Base-by-base conservation (phyloP, 2,888 invertebrate species). In the Steinernema scapterisci region DNA sequence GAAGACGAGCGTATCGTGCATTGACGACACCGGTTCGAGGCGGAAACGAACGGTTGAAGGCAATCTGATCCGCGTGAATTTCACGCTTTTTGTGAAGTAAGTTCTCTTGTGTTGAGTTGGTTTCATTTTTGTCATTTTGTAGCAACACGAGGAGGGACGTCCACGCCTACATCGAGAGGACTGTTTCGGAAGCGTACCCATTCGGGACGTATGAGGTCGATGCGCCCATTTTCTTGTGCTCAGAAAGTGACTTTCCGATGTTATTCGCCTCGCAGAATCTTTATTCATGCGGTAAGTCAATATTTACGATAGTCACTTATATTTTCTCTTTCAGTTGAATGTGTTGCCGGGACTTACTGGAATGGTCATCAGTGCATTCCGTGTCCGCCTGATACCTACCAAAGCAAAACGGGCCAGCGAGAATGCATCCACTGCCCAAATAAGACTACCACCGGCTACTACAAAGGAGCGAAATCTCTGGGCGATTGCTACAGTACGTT, bases 341-440 rank as follows among this genome's bases (percentile, higher is more conserved):
- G 63, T 27, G 63, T 63, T 1, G 63, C 63, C n/a, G 63, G 63
- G 31, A 63, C 63, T 2, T 63, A n/a, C 63, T 63, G 63, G 63
- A 63, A 63, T n/a, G 63, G 63, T 7, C 31, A 63, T 31, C 63
- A 31, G 25, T 63, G 63, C 63, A 25, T 63, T 13, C 63, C 21
- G 2, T 63, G 63, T n/a, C 31, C 63, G 6, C 63, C 63, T 1
- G 38, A 63, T n/a, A 63, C 63, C 31, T 63, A 63, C 19, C 63
- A 63, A n/a, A 63, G 63, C 63, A 63, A 63, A 25, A 63, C 63
- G 13, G 63, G 63, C 3, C 63, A 63, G 31, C 63, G 63, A n/a
- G 3, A 31, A 16, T 63, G 63, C 63, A 63, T 63, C 31, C 31
- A 21, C 27, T 63, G 63, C 27, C 63, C 63, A 27, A 13, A 11